phyloP scores from a whole-genome alignment of 2,113 vertebrate genomes.

The Oreotrochilus melanogaster region DNA sequence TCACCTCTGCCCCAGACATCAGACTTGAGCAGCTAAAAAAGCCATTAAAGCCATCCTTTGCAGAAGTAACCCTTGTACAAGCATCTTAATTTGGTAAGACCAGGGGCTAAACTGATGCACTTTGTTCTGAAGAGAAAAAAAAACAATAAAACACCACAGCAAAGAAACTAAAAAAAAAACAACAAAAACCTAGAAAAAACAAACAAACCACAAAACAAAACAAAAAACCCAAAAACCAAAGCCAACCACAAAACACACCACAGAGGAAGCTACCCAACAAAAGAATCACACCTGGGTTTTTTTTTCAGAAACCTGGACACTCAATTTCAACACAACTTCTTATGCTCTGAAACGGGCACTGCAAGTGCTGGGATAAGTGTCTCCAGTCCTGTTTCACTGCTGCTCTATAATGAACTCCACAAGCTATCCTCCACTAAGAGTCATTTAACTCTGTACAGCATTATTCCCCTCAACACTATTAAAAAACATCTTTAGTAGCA shows the following conservation, averaged over 20 bases:
- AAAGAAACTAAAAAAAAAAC: too few species aligned
- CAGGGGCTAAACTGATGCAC: not conserved
- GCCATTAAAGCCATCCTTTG: not conserved
- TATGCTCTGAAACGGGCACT: not conserved
- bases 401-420: not conserved
- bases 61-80: not conserved
- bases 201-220: too few species aligned
- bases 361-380: not conserved
- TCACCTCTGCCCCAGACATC: not conserved
- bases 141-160: not conserved
- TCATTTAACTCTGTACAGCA: not conserved
- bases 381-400: not conserved
- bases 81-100: not conserved
- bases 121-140: not conserved
- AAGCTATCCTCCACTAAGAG: not conserved
- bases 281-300: not conserved
- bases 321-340: not conserved
- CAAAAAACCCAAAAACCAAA: not conserved
- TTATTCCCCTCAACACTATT: not conserved
- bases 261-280: too few species aligned
- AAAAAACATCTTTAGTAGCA: not conserved
- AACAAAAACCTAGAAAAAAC: too few species aligned
- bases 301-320: not conserved
- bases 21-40: not conserved
- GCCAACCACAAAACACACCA: not conserved